Evolutionary conservation across 1,140 invertebrate species (phyloP), one percentile per base, ranked within the genome.

Genomic region (Conopomorpha cramerella): DNA sequence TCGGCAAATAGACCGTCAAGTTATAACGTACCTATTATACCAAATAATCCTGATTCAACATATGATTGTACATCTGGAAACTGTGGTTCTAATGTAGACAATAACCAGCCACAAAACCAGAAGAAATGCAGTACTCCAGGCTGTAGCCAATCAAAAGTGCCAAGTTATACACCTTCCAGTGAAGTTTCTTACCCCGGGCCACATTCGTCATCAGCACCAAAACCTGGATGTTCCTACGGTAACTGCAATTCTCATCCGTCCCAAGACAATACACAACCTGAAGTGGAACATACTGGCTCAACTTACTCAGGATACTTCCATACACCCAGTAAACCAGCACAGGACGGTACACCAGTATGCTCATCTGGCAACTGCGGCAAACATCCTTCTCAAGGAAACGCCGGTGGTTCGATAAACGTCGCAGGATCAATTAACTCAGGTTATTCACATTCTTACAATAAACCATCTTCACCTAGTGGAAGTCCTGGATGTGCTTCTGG

Each of bases 11-110:
- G 32, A 34, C 51, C 51, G 7, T 46, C 55, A 8, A 65, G 60
- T 44, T 62, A 63, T 32, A 50, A 60, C 29, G 58, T 67, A 3
- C 55, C 64, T 34, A 56, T 53, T 43, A 10, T 23, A 23, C 19
- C 19, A 4, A 49, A 47, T 36, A 34, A 38, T 23, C 31, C 36
- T 14, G 29, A 43, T 25, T 28, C 13, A 6, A 28, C 23, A 28
- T n/a, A 6, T 11, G n/a, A n/a, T 28, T 35, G 34, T 15, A n/a
- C 34, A 14, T 16, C 23, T 25, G 34, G 34, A 35, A 35, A 35
- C 12, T 35, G 34, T 12, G 23, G 16, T 16, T 16, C 13, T 14
- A 28, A 35, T 27, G 4, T 27, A 7, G n/a, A 15, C 11, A 13
- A 35, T 8, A 35, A 11, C 8, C 11, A 34, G 4, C 4, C 4